These are phyloP conservation scores for Phania funesta DNA, from an alignment of 2,888 invertebrate genomes.

Conservation along the genomic window DNA sequence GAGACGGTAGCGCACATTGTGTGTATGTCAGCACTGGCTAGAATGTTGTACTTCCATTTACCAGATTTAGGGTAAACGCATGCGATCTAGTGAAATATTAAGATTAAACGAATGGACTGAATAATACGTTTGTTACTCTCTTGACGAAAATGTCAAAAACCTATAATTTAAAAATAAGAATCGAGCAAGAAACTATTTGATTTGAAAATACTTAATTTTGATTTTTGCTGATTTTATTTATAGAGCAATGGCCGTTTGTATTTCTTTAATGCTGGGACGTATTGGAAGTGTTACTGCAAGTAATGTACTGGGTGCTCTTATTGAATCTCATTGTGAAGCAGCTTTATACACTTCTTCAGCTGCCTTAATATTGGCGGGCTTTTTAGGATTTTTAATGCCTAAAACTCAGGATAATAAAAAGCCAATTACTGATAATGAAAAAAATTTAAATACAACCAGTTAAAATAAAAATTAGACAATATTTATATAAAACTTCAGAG, in stretches of 20 bases:
- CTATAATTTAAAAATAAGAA: no score
- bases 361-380: slow-evolving; percentile 65
- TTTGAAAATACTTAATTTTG: background rate
- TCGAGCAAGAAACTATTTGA: no score
- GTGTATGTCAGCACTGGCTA: no score
- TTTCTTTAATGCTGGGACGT: slow-evolving; percentile 71
- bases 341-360: slow-evolving; percentile 63
- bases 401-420: slow-evolving; percentile 39
- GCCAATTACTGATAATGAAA: slow-evolving; percentile 21
- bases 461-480: background rate
- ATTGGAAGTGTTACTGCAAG: slow-evolving; percentile 71
- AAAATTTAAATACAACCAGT: background rate
- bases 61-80: no score
- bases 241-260: slow-evolving; percentile 73
- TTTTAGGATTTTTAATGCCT: slow-evolving; percentile 65
- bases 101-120: no score
- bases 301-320: slow-evolving; percentile 69
- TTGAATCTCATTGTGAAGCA: slow-evolving; percentile 70
- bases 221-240: slow-evolving; percentile 20
- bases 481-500: background rate
- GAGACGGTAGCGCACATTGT: no score
- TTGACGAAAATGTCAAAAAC: no score
- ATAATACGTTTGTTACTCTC: no score
- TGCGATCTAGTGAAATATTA: no score
- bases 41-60: no score